Evolutionary conservation across 2,797 vertebrate genomes (phyloP), one percentile per base, ranked within the genome.

Genomic region (Mormyrus proboscirostris): DNA sequence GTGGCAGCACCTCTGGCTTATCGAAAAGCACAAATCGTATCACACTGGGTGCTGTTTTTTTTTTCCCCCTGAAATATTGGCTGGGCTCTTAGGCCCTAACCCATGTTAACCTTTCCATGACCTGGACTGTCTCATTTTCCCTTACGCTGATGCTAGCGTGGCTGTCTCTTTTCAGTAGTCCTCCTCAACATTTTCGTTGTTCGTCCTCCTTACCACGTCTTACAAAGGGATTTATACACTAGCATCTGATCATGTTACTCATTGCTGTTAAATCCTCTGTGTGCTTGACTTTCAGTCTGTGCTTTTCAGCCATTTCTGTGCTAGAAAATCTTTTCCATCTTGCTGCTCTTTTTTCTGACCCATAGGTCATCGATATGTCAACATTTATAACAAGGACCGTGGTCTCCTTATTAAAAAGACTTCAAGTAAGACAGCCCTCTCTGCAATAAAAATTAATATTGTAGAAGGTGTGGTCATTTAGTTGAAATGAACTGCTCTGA

Each of bases 391-490:
- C 88, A 89, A 89, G 91, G 89, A 87, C 55, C 90, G 91, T 91
- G 90, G 91, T 91, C 92, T 92, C 90, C 90, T 92, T 92, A 92
- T 92, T 90, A 93, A 93, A 91, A 90, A 89, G 90, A 91, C 90
- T 90, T 88, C 55, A n/a, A 89, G 62, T 90, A 55, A 90, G 90
- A 90, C 51, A 79, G 62, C 82, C 69, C 90, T 90, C 89, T 86
- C 92, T 89, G 90, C 90, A 87, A 89, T 92, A 73, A 88, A 88
- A 90, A 85, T 88, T 50, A 84, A 90, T 90, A 88, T 90, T 90
- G 86, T 87, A 84, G 87, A 90, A 88, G 89, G 90, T 90, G 90
- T 89, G 88, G 90, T 91, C 91, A 87, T 92, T 89, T 92, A 91
- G 90, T 90, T 91, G 91, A 91, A 93, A 89, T 88, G 89, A 91